These are phyloP conservation scores for Isichthys henryi DNA, from an alignment of 2,113 vertebrate species.

Conservation along the genomic window DNA sequence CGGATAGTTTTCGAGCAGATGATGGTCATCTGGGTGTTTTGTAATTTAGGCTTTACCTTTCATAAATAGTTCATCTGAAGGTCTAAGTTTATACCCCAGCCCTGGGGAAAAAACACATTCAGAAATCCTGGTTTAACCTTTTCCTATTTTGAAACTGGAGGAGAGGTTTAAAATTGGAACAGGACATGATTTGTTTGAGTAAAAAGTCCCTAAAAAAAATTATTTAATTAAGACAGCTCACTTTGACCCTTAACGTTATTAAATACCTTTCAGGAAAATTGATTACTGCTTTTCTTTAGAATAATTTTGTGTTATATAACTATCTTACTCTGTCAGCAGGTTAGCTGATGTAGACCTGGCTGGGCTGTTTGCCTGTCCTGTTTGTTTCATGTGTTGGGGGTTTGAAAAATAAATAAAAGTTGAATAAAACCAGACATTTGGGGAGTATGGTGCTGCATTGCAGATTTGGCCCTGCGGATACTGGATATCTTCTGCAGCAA, in stretches of 20 bases:
- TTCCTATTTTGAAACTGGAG: not conserved
- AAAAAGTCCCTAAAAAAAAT: not conserved
- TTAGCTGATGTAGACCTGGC: not conserved
- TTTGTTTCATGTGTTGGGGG: not conserved
- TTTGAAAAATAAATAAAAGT: not conserved
- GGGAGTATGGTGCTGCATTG: slow-evolving; percentile 18
- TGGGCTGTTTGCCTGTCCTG: not conserved
- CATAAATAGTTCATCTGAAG: not conserved
- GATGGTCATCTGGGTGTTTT: not conserved
- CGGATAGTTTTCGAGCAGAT: not conserved
- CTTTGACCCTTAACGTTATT: not conserved
- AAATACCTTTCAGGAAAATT: not conserved
- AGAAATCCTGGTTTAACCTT: not conserved
- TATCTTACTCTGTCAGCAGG: not conserved
- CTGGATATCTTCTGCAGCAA: not conserved
- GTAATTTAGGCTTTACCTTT: not conserved
- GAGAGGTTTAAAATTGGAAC: not conserved
- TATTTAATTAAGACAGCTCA: not conserved
- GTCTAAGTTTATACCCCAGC: not conserved
- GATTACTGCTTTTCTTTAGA: not conserved
- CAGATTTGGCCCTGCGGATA: not conserved
- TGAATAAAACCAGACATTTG: not conserved
- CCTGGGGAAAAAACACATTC: not conserved
- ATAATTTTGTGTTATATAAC: not conserved
- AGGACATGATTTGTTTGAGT: not conserved